Conservation (phyloP, 2,888 invertebrate genomes). For the Epirrhoe tristata region DNA sequence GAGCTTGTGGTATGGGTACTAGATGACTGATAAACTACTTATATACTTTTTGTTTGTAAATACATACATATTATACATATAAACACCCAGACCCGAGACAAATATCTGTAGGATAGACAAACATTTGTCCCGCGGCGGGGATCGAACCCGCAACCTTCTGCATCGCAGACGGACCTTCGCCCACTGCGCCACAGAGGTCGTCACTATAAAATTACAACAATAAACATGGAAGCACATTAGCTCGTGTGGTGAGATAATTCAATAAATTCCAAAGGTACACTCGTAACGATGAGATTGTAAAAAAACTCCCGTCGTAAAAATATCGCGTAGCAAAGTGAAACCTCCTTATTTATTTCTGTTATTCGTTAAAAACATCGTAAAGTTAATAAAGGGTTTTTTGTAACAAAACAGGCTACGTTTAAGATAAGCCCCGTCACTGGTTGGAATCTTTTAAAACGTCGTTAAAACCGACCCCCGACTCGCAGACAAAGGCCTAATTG, state of each 20-base stretch:
- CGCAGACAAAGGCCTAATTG: constrained; percentile 83
- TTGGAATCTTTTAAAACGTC: constrained; percentile 84
- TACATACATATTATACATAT: too few relatives aligned
- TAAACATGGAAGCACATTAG: constrained; percentile 18
- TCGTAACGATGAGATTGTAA: constrained; percentile 62
- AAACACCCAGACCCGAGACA: too few relatives aligned
- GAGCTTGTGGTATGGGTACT: too few relatives aligned
- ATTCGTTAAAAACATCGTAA: constrained; percentile 81
- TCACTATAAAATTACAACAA: constrained; percentile 8
- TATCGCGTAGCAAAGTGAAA: constrained; percentile 69
- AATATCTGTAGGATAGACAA: too few relatives aligned
- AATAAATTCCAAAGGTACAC: constrained; percentile 44
- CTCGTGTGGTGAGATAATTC: constrained; percentile 21
- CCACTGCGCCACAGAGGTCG: too few relatives aligned
- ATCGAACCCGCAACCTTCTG: too few relatives aligned
- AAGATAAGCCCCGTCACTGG: constrained; percentile 78
- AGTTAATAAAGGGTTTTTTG: constrained; percentile 84
- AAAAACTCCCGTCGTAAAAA: constrained; percentile 70
- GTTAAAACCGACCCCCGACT: constrained; percentile 79
- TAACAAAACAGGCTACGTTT: constrained; percentile 75
- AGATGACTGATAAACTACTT: too few relatives aligned
- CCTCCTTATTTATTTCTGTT: constrained; percentile 82
- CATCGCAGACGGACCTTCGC: too few relatives aligned
- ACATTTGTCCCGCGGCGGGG: too few relatives aligned
- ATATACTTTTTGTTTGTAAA: too few relatives aligned